Percentiles rank a stretch among this genome's conserved stretches.
phyloP scores from a whole-genome alignment of 2,888 invertebrate genomes.

The Oxytorus armatus region DNA sequence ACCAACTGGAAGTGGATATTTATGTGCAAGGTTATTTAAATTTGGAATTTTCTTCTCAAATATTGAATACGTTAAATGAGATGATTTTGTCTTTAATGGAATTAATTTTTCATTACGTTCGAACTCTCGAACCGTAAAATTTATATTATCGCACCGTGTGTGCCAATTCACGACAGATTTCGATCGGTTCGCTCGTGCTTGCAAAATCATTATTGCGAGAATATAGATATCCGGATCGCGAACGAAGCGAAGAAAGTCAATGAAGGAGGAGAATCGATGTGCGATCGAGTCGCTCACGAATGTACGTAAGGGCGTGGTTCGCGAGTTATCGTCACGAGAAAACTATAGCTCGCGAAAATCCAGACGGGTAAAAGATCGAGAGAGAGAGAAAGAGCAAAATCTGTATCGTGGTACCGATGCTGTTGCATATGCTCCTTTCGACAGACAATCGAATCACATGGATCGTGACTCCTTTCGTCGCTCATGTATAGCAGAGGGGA shows the following conservation, averaged over 20 bases:
- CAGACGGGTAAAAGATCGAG: constrained; percentile 26
- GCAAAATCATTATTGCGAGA: constrained; percentile 26
- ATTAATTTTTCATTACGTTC: too few species aligned
- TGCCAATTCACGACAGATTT: not conserved
- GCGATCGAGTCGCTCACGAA: constrained; percentile 54
- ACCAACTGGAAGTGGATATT: too few species aligned
- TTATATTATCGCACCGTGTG: too few species aligned
- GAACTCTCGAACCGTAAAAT: too few species aligned
- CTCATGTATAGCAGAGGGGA: not conserved
- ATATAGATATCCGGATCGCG: constrained; percentile 6
- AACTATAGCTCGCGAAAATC: constrained; percentile 28
- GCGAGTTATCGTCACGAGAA: constrained; percentile 64
- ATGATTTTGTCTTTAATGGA: too few species aligned
- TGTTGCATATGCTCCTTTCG: constrained; percentile 29
- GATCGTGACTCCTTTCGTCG: constrained; percentile 60
- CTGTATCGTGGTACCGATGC: constrained; percentile 25
- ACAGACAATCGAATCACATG: constrained; percentile 61
- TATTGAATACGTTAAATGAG: too few species aligned
- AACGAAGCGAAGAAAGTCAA: constrained; percentile 46
- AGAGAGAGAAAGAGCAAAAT: constrained; percentile 40
- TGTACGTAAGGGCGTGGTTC: constrained; percentile 64
- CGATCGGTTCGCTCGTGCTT: constrained; percentile 18
- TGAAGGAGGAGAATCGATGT: constrained; percentile 55
- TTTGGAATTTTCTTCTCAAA: too few species aligned
- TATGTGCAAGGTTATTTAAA: too few species aligned